Evolutionary conservation across 2,113 vertebrate genomes (phyloP).

Genomic region (Todiramphus chloris): DNA sequence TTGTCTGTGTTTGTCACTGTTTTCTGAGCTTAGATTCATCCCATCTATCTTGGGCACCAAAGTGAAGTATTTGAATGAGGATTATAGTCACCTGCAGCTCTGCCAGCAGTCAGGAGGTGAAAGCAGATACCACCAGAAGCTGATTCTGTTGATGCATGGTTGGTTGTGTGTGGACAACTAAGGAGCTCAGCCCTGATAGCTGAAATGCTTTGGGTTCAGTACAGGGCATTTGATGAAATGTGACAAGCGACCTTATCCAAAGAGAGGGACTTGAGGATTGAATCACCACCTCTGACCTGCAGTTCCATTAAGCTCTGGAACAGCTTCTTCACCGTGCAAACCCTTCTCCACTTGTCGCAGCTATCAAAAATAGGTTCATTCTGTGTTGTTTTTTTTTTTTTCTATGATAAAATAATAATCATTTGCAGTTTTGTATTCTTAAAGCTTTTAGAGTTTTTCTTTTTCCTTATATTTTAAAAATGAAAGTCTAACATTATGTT

Average conservation of each 20-base stretch:
- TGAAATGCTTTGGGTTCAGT: background rate
- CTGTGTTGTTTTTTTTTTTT: background rate
- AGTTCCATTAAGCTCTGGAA: background rate
- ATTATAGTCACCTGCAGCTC: background rate
- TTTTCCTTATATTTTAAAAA: background rate
- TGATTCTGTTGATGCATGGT: accelerated
- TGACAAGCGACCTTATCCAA: background rate
- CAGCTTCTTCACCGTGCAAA: background rate
- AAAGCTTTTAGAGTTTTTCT: background rate
- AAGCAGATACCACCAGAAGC: background rate
- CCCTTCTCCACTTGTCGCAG: background rate
- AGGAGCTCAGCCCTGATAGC: background rate
- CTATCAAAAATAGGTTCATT: background rate
- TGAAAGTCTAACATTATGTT: background rate
- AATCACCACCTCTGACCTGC: background rate
- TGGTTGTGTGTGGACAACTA: background rate
- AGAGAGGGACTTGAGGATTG: background rate
- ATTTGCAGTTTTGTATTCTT: accelerated
- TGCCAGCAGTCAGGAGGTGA: background rate
- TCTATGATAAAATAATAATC: background rate
- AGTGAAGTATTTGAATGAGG: accelerated
- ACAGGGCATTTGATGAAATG: background rate
- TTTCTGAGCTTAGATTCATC: background rate
- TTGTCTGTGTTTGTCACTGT: background rate
- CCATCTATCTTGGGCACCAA: background rate